Evolutionary conservation across 2,888 invertebrate genomes (phyloP), one percentile per base, ranked within the genome.

Genomic region (Gasteruption jaculator): DNA sequence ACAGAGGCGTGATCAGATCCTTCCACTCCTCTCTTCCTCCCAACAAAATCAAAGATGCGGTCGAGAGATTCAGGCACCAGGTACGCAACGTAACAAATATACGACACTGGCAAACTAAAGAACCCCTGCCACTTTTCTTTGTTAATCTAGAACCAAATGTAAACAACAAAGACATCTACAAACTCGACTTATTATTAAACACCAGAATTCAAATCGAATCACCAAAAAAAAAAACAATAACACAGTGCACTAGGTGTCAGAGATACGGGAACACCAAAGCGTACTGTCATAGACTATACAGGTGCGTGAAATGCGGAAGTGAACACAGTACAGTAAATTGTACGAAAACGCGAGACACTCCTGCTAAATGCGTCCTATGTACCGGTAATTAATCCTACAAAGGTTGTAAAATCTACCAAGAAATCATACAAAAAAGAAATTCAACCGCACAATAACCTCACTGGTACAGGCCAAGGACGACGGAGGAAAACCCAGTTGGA

Each of bases 201-300:
- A 44, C 38, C 7, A 42, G 35, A 36, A 62, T 74, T 1, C 55
- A 35, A 24, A 48, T 73, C 34, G 73, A 75, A 49, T 64, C 65
- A 5, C 69, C 70, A 2, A 44, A 54, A 10, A 71, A 68, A 41
- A 40, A 50, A 1, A 66, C 51, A 25, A 49, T 54, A 1, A 38
- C 46, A 1, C 74, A 75, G 44, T 74, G 74, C 49, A 59, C 67
- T 41, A 64, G 68, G 14, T 75, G 75, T 47, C 75, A 74, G 46
- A 62, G 60, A 44, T 74, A 72, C 68, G 74, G 73, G 1, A 74
- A 75, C 41, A 58, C 70, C 1, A 70, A 72, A 45, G 60, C 68
- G 12, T 71, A 66, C 50, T 74, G 74, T 38, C 64, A 63, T 10
- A 71, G 69, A 1, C 25, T 48, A 10, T 35, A 65, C 3, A 69